phyloP scores from a whole-genome alignment of 2,888 invertebrate species.

The Leptopilina myrica region DNA sequence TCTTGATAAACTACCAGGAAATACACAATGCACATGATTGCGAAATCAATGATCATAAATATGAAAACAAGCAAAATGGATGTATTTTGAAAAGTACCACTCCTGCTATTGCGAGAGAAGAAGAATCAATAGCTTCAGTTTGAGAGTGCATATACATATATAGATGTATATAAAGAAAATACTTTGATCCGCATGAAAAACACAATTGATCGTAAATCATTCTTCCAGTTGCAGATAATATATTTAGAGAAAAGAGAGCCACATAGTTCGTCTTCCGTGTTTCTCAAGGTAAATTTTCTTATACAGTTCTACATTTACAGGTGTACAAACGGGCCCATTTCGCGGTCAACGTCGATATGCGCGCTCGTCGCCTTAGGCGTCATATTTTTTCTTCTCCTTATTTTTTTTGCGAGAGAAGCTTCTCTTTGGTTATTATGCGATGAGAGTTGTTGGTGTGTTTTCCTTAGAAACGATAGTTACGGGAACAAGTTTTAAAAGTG shows the following conservation, averaged over 20 bases:
- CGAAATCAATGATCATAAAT: too few species aligned
- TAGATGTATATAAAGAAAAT: not conserved
- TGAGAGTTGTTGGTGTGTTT: slow-evolving; percentile 39
- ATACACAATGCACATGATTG: too few species aligned
- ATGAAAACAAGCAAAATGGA: too few species aligned
- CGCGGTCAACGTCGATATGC: slow-evolving; percentile 31
- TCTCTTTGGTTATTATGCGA: slow-evolving; percentile 49
- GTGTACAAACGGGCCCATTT: slow-evolving; percentile 12
- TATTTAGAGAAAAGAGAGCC: not conserved
- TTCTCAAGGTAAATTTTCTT: slow-evolving; percentile 13
- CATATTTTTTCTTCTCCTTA: not conserved
- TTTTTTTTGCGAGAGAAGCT: not conserved
- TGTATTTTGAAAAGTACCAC: slow-evolving; percentile 1
- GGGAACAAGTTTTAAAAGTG: slow-evolving; percentile 60
- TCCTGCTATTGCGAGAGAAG: not conserved
- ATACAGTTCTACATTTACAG: slow-evolving; percentile 4
- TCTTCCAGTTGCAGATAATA: not conserved
- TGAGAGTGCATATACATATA: not conserved
- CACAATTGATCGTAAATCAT: slow-evolving; percentile 27
- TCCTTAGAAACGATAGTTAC: slow-evolving; percentile 49
- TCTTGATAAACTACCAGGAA: too few species aligned
- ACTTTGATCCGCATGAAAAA: slow-evolving; percentile 3
- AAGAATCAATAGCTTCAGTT: not conserved
- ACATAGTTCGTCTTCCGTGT: not conserved
- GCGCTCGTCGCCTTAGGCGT: slow-evolving; percentile 14